These are phyloP conservation scores for Lissonota sp. DNA, from an alignment of 2,888 invertebrate genomes.

Conservation along the genomic window DNA sequence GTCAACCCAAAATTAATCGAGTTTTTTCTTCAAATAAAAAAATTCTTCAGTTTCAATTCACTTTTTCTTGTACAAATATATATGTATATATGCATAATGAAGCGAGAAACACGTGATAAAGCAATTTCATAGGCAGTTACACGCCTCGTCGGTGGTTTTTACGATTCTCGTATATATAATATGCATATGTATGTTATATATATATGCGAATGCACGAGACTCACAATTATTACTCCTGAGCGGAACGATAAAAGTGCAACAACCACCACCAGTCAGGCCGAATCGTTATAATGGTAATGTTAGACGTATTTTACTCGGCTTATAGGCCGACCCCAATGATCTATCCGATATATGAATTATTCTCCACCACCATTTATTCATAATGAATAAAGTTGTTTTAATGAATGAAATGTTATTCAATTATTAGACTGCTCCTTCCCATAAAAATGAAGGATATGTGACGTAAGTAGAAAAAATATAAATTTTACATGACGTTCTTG, in stretches of 20 bases:
- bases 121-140: constrained; percentile 57
- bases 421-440: too few species aligned
- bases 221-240: constrained; percentile 24
- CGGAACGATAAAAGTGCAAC: constrained; percentile 36
- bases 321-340: neutral
- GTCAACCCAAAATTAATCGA: too few species aligned
- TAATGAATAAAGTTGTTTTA: too few species aligned
- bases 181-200: too few species aligned
- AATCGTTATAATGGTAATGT: neutral
- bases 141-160: constrained; percentile 40
- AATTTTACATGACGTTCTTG: too few species aligned
- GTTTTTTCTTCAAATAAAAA: too few species aligned
- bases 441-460: too few species aligned
- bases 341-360: neutral
- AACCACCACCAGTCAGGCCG: neutral
- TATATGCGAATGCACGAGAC: constrained; percentile 6
- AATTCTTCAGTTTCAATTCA: too few species aligned
- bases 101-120: constrained; percentile 46
- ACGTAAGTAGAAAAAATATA: too few species aligned
- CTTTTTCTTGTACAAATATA: too few species aligned
- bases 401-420: too few species aligned
- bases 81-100: constrained; percentile 16
- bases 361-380: too few species aligned
- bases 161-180: constrained; percentile 31
- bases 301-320: neutral